Evolutionary conservation across 2,888 invertebrate genomes (phyloP).

Genomic region (Eupithecia vulgata): DNA sequence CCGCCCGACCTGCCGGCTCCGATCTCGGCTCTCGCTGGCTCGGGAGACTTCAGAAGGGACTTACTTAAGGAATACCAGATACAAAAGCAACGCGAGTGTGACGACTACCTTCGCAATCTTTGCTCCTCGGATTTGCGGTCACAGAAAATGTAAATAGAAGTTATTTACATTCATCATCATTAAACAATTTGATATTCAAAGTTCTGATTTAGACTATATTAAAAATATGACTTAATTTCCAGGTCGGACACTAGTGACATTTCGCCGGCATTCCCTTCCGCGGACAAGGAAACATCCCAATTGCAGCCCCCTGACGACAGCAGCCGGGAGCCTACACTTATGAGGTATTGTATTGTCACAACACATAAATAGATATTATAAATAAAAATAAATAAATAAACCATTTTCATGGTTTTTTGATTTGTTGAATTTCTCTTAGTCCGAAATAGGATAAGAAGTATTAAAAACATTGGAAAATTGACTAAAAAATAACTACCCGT

Average conservation of each 20-base stretch:
- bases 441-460: too few relatives aligned
- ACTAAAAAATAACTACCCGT: too few relatives aligned
- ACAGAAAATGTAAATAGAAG: conserved; percentile 66
- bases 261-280: conserved; percentile 56
- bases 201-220: not conserved
- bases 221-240: conserved; percentile 48
- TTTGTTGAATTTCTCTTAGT: too few relatives aligned
- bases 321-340: conserved; percentile 45
- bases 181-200: not conserved
- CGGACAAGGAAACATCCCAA: conserved; percentile 49
- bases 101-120: conserved; percentile 76
- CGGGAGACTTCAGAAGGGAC: conserved; percentile 84
- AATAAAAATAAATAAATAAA: too few relatives aligned
- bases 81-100: conserved; percentile 87
- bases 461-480: too few relatives aligned
- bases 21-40: conserved; percentile 50
- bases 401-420: too few relatives aligned
- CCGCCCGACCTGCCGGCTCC: conserved; percentile 59
- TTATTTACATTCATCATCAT: too few relatives aligned
- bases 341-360: conserved; percentile 51
- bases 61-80: conserved; percentile 92
- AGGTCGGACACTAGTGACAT: conserved; percentile 65
- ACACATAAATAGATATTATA: too few relatives aligned
- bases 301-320: conserved; percentile 38
- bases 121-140: conserved; percentile 71